Evolutionary conservation across 2,797 vertebrate genomes (phyloP), one percentile per base, ranked within the genome.

Genomic region (Cyprinella venusta): DNA sequence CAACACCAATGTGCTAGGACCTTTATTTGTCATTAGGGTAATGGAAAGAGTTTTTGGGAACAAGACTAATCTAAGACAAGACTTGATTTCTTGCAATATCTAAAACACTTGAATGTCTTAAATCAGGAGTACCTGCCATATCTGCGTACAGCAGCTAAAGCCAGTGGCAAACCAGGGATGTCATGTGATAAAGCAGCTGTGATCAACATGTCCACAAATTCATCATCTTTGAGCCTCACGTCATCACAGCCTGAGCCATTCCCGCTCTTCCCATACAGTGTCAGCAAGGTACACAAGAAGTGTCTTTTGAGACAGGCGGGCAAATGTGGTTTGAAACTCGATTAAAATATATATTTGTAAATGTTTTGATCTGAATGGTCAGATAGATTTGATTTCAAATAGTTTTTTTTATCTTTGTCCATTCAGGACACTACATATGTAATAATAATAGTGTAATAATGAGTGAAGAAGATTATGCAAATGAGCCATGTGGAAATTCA

Each of bases 151-250:
- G 94, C 93, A 75, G 93, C 88, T 1, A 89, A 42, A 80, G 84
- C 85, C 48, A 91, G 89, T 65, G 45, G 75, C 0, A 88, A 86
- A 9, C 69, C 92, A 1, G 91, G 91, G 0, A 90, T 95, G 90
- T 94, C 93, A 10, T 92, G 90, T 83, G 89, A 84, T 64, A 95
- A 90, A 88, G 93, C 95, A 63, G 92, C 93, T 19, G 85, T 95
- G 21, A 10, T 95, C 88, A 92, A 87, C 87, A 93, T 96, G n/a
- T 89, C 92, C 63, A 71, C 90, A 0, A 0, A 30, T 2, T 0
- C 94, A 84, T 90, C 82, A 0, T 95, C 93, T 75, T 86, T 94
- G 0, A 30, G 84, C 40, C 7, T 3, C 1, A 76, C 88, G 0
- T 2, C 82, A 0, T 4, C 86, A 1, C n/a, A 78, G 1, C 10